Evolutionary conservation across 2,888 invertebrate species (phyloP).

Genomic region (Ophion obscuratus): DNA sequence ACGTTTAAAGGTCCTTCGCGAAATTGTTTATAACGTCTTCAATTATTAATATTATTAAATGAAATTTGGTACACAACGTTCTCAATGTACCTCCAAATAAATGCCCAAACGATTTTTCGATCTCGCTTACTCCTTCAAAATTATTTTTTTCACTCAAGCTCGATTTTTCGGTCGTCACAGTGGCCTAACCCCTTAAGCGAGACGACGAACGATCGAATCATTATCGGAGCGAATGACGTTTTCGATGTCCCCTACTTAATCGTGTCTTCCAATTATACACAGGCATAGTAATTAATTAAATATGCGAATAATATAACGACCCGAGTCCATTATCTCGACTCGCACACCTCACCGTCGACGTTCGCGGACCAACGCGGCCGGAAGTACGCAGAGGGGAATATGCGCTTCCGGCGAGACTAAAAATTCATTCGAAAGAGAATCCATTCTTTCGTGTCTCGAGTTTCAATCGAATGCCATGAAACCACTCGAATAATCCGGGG

Average conservation of each 20-base stretch:
- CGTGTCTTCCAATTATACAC: background rate
- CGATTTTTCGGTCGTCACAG: no score
- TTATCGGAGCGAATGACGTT: slow-evolving; percentile 17
- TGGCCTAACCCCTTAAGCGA: no score
- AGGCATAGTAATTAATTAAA: background rate
- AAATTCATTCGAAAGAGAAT: slow-evolving; percentile 54
- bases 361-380: slow-evolving; percentile 40
- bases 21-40: no score
- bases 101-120: background rate
- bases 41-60: no score
- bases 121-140: background rate
- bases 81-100: background rate
- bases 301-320: background rate
- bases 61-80: no score
- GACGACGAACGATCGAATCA: background rate
- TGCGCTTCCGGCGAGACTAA: slow-evolving; percentile 55
- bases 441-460: background rate
- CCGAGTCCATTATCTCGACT: no score
- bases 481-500: slow-evolving; percentile 18
- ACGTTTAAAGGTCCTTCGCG: no score
- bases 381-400: slow-evolving; percentile 26
- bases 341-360: background rate
- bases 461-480: slow-evolving; percentile 10
- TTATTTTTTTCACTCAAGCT: no score
- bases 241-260: background rate